phyloP scores from a whole-genome alignment of 1,140 invertebrate species.

The Arctopsyche grandis region DNA sequence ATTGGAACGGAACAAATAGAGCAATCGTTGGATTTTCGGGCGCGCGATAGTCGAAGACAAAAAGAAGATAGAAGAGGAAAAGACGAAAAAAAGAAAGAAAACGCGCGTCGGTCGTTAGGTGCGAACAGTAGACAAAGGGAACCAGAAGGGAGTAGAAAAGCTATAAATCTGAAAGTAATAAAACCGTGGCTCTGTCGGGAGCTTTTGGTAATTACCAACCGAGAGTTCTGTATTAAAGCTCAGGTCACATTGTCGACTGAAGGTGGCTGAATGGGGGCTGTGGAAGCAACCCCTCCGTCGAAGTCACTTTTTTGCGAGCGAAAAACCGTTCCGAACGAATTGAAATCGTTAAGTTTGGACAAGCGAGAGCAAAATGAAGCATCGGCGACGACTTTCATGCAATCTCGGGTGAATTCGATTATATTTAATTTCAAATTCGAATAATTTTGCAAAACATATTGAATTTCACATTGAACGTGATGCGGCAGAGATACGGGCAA shows the following conservation, averaged over 20 bases:
- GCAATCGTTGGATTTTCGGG: slow-evolving; percentile 46
- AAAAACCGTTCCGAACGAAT: slow-evolving; percentile 12
- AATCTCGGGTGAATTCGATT: background rate
- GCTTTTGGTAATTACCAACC: slow-evolving; percentile 54
- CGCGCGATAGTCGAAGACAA: background rate
- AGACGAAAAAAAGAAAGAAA: background rate
- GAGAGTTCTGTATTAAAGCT: slow-evolving; percentile 51
- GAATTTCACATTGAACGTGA: too few species aligned
- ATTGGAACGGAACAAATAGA: slow-evolving; percentile 48
- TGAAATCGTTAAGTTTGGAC: slow-evolving; percentile 8
- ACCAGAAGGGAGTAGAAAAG: slow-evolving; percentile 48
- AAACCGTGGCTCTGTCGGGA: slow-evolving; percentile 54
- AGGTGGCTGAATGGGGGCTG: slow-evolving; percentile 3
- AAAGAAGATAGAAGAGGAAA: background rate
- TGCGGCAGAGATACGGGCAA: too few species aligned
- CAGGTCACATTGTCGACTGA: slow-evolving; percentile 47
- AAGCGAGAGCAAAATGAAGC: background rate
- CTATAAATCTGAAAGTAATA: slow-evolving; percentile 56
- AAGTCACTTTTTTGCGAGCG: background rate
- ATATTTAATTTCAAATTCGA: too few species aligned
- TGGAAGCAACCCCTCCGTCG: background rate
- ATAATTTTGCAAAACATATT: too few species aligned
- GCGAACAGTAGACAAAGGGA: slow-evolving; percentile 50
- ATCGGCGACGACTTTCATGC: background rate
- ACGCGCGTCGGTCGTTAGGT: slow-evolving; percentile 50